Percentiles rank a stretch among this genome's conserved stretches.
phyloP scores from a whole-genome alignment of 2,113 vertebrate species.

The Callorhinus ursinus region DNA sequence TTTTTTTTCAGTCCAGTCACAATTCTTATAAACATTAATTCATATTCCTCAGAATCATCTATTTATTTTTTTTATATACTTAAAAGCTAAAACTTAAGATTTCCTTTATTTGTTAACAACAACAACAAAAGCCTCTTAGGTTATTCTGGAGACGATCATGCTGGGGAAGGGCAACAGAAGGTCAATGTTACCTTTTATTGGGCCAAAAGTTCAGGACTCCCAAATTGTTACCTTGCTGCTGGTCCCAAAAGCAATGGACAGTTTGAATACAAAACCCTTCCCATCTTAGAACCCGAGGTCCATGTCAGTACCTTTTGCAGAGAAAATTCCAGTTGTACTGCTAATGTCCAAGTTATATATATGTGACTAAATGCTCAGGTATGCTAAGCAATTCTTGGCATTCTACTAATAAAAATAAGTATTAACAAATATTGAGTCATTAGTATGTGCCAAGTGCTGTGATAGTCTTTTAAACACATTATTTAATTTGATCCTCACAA shows the following conservation, averaged over 20 bases:
- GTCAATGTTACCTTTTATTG: background rate
- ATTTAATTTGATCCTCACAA: background rate
- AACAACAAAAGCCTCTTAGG: background rate
- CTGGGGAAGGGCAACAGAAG: background rate
- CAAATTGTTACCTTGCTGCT: background rate
- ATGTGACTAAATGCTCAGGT: background rate
- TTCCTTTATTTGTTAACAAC: background rate
- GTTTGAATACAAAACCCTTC: background rate
- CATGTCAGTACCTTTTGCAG: background rate
- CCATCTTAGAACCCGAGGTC: background rate
- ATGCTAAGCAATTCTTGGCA: background rate
- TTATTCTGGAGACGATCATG: background rate
- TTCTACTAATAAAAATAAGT: background rate
- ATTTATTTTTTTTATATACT: background rate
- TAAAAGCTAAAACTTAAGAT: conserved; percentile 18
- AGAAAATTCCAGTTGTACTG: background rate
- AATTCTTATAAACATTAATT: conserved; percentile 38
- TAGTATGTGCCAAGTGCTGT: background rate
- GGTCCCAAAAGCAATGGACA: background rate
- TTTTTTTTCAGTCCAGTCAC: background rate
- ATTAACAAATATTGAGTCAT: background rate
- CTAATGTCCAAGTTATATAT: background rate
- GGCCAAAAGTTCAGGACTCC: background rate
- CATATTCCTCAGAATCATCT: background rate
- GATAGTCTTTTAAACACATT: background rate